Conservation (phyloP, 2,888 invertebrate genomes). For the Tortrix viridana region DNA sequence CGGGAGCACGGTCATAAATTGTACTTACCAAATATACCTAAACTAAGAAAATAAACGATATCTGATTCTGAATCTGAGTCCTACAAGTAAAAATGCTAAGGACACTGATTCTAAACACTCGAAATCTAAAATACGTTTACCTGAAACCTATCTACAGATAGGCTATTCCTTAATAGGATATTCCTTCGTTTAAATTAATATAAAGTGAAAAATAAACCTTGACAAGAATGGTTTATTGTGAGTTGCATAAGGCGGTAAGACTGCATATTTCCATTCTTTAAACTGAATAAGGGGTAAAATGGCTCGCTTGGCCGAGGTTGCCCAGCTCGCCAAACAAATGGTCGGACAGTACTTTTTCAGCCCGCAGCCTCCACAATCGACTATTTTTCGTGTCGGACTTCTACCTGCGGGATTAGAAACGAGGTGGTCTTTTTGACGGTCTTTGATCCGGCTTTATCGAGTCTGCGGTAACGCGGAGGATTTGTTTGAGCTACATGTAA, state of each 20-base stretch:
- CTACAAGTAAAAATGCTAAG: no score
- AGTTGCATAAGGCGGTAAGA: neutral
- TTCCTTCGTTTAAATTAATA: no score
- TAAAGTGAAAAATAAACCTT: no score
- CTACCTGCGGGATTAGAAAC: conserved; percentile 25
- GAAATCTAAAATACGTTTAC: no score
- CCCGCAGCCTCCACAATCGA: conserved; percentile 21
- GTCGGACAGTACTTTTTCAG: conserved; percentile 27
- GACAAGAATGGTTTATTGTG: no score
- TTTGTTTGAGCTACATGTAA: neutral
- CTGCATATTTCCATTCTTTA: neutral
- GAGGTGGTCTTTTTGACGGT: conserved; percentile 19
- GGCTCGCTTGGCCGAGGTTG: neutral
- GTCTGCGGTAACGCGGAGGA: neutral
- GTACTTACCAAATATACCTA: no score
- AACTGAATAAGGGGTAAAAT: conserved; percentile 9
- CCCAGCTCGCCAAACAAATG: conserved; percentile 19
- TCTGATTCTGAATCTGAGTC: no score
- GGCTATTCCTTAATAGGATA: no score
- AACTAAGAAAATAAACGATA: no score
- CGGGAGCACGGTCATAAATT: no score
- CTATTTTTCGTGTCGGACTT: conserved; percentile 15
- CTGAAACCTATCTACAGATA: no score
- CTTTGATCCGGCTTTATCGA: conserved; percentile 22
- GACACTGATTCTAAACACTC: no score